Evolutionary conservation across 2,888 invertebrate genomes (phyloP).

Genomic region (Tromatobia lineatoria): DNA sequence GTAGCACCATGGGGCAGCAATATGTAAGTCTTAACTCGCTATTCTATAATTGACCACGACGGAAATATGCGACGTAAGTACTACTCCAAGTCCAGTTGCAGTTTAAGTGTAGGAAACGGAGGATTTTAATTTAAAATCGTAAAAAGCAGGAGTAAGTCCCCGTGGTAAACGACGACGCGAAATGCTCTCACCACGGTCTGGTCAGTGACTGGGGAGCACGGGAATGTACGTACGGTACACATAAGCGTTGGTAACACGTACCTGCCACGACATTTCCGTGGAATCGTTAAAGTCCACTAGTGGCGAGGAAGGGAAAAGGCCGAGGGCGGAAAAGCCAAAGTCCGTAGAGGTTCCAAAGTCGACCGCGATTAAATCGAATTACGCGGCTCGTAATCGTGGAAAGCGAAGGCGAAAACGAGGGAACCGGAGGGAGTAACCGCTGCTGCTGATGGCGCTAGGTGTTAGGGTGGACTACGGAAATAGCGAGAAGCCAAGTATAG

Average conservation of each 20-base stretch:
- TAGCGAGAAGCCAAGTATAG: constrained; percentile 14
- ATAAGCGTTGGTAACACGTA: constrained; percentile 36
- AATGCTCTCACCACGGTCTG: constrained; percentile 22
- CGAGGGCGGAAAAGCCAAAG: neutral
- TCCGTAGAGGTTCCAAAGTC: constrained; percentile 26
- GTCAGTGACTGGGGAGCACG: neutral
- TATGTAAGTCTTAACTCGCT: too few species aligned
- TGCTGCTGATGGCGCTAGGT: constrained; percentile 28
- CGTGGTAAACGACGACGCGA: constrained; percentile 36
- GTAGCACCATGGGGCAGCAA: too few species aligned
- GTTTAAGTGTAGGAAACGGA: constrained; percentile 1
- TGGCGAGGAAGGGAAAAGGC: neutral
- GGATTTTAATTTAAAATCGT: constrained; percentile 52
- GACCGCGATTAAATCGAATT: constrained; percentile 58
- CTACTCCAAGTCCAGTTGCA: constrained; percentile 11
- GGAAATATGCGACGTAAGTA: constrained; percentile 14
- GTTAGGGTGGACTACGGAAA: constrained; percentile 2
- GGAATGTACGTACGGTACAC: neutral
- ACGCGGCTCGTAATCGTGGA: constrained; percentile 53
- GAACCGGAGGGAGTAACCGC: constrained; percentile 5
- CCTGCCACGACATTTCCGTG: constrained; percentile 47
- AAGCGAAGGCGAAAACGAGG: constrained; percentile 26
- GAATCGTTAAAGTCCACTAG: constrained; percentile 47
- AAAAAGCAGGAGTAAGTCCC: constrained; percentile 30
- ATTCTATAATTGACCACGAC: neutral